phyloP scores from a whole-genome alignment of 2,888 invertebrate species.

The Eupithecia centaureata region DNA sequence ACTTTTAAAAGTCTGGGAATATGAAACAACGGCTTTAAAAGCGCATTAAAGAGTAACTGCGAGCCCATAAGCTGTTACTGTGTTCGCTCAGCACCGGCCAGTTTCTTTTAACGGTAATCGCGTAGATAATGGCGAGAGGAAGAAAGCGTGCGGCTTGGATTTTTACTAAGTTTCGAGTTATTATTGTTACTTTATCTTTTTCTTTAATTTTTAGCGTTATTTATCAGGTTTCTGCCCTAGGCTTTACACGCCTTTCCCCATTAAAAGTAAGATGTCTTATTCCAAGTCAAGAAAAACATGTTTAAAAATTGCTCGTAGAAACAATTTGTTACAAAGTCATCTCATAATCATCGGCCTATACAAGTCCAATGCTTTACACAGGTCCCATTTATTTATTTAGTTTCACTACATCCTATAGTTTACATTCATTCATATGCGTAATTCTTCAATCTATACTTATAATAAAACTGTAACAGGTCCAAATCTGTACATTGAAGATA shows the following conservation, averaged over 20 bases:
- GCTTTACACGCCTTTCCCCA: neutral
- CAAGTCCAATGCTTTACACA: too few relatives aligned
- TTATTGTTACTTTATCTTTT: constrained; percentile 5
- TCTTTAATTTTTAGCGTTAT: neutral
- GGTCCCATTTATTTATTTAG: too few relatives aligned
- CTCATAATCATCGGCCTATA: too few relatives aligned
- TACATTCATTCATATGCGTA: too few relatives aligned
- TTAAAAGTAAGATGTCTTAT: too few relatives aligned
- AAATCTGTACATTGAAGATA: too few relatives aligned
- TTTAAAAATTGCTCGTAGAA: too few relatives aligned
- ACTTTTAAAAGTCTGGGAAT: constrained; percentile 43
- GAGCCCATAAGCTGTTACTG: constrained; percentile 44
- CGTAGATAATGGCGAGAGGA: constrained; percentile 40
- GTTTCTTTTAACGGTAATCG: constrained; percentile 66
- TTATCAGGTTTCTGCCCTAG: neutral
- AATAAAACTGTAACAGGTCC: too few relatives aligned
- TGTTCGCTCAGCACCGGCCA: constrained; percentile 55
- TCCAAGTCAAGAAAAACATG: too few relatives aligned
- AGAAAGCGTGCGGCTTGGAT: constrained; percentile 23
- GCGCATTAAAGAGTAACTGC: constrained; percentile 41
- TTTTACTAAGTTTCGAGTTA: constrained; percentile 23
- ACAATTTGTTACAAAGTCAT: too few relatives aligned
- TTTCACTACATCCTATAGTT: too few relatives aligned
- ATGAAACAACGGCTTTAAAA: constrained; percentile 45
- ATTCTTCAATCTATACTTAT: too few relatives aligned